These are phyloP conservation scores for Ferdinandea cuprea DNA, from an alignment of 2,888 invertebrate genomes.

Conservation along the genomic window DNA sequence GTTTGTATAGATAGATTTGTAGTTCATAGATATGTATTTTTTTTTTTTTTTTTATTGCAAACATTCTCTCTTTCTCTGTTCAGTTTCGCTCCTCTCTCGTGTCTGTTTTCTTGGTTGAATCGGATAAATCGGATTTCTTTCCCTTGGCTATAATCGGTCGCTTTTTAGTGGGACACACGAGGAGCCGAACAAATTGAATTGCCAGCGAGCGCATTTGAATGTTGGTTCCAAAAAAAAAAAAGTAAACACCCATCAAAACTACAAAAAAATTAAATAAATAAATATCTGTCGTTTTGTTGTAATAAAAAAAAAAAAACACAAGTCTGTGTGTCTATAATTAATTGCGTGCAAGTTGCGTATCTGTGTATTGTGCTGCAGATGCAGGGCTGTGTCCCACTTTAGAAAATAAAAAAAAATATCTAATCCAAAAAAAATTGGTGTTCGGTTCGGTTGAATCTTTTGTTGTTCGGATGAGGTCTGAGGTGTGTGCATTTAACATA, in stretches of 20 bases:
- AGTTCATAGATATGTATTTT: slow-evolving; percentile 57
- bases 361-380: slow-evolving; percentile 28
- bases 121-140: slow-evolving; percentile 67
- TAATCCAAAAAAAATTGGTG: background rate
- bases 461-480: slow-evolving; percentile 2
- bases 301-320: background rate
- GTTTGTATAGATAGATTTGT: slow-evolving; percentile 43
- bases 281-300: background rate
- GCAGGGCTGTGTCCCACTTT: slow-evolving; percentile 64
- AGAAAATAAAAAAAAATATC: slow-evolving; percentile 28
- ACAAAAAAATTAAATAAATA: slow-evolving; percentile 22
- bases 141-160: slow-evolving; percentile 64
- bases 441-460: slow-evolving; percentile 16
- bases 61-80: slow-evolving; percentile 27
- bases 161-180: slow-evolving; percentile 68
- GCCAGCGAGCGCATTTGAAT: slow-evolving; percentile 52
- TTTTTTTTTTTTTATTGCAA: slow-evolving; percentile 26
- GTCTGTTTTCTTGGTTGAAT: slow-evolving; percentile 38
- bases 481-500: slow-evolving; percentile 44
- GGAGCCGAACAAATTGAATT: slow-evolving; percentile 50
- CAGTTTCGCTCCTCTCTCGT: slow-evolving; percentile 36
- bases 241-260: slow-evolving; percentile 21
- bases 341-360: slow-evolving; percentile 37
- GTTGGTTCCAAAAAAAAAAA: slow-evolving; percentile 30
- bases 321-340: slow-evolving; percentile 34